Evolutionary conservation across 2,888 invertebrate species (phyloP), one percentile per base, ranked within the genome.

Genomic region (Conomelus anceps): DNA sequence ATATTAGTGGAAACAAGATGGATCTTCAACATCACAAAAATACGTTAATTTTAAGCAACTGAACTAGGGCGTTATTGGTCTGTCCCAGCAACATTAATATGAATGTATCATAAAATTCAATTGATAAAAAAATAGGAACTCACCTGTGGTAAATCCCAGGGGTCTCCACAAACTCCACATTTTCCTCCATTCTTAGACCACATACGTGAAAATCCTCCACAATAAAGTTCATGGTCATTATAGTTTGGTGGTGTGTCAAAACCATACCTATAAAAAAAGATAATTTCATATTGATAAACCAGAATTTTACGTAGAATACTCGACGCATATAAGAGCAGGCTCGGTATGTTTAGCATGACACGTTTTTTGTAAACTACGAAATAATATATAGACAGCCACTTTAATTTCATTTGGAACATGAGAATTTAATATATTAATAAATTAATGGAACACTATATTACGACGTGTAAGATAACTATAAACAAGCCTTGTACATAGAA

Each of bases 191-290:
- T 98, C 90, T 94, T 95, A 92, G 95, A 95, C 96, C 97, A 97
- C 92, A 98, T 98, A 88, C 97, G 94, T n/a, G 96, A 95, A 93
- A 96, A 97, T 13, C 98, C 98, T 0, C 98, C 98, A 93, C 98
- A 98, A 93, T 96, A 98, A 4, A 96, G 94, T 92, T 98, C 97
- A 93, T 98, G 96, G 93, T 98, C 98, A 93, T 98, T 97, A 94
- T 98, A 98, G 93, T 98, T 97, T 92, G 96, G 96, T 0, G 97
- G 97, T 0, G 98, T 97, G 93, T 96, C 95, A 93, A 98, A 98
- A 90, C 98, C 98, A 93, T 96, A 98, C 91, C 94, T 93, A 91
- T 3, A 22, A 63, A 34, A 89, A 85, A 84, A 85, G 22, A 22
- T n/a, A 23, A 3, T 63, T 22, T 22, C 22, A 87, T 13, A 23